phyloP scores from a whole-genome alignment of 64 coral and sea anemone genomes.

The Montipora sp. region DNA sequence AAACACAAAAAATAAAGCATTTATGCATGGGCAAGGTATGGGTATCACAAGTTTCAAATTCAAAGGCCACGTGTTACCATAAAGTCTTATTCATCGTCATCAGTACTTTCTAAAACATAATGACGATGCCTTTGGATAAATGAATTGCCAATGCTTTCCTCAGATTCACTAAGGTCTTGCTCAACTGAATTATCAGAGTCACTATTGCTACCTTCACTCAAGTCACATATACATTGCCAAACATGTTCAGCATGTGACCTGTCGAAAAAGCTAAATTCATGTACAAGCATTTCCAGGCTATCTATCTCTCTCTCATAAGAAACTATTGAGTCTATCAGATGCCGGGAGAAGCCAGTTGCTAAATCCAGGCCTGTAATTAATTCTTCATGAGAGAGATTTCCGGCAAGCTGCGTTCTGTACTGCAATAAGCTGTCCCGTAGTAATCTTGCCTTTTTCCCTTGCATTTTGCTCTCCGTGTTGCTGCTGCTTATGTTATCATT shows the following conservation, averaged over 20 bases:
- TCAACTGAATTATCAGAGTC: not conserved
- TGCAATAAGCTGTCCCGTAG: slow-evolving; percentile 37
- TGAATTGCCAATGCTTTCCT: slow-evolving; percentile 12
- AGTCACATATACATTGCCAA: slow-evolving; percentile 29
- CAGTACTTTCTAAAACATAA: not conserved
- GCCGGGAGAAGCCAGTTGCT: slow-evolving; percentile 63
- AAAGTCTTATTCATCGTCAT: not conserved
- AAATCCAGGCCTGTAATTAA: slow-evolving; percentile 71
- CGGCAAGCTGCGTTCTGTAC: slow-evolving; percentile 28
- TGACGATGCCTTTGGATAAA: slow-evolving; percentile 4
- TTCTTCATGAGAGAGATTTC: slow-evolving; percentile 42
- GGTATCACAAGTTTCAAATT: too few species aligned
- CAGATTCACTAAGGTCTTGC: not conserved
- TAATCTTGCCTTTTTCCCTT: slow-evolving; percentile 19
- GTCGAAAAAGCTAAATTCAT: slow-evolving; percentile 25
- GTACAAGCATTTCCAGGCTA: slow-evolving; percentile 45
- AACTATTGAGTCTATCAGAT: slow-evolving; percentile 46
- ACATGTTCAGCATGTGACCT: slow-evolving; percentile 41
- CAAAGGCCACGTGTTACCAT: too few species aligned
- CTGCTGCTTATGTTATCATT: not conserved
- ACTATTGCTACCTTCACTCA: slow-evolving; percentile 24
- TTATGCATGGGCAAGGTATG: too few species aligned
- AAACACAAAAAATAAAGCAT: too few species aligned
- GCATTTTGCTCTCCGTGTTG: not conserved
- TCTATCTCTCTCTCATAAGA: not conserved